These are phyloP conservation scores for Hystrix cristata DNA, from an alignment of 2,113 vertebrate genomes.

Conservation along the genomic window DNA sequence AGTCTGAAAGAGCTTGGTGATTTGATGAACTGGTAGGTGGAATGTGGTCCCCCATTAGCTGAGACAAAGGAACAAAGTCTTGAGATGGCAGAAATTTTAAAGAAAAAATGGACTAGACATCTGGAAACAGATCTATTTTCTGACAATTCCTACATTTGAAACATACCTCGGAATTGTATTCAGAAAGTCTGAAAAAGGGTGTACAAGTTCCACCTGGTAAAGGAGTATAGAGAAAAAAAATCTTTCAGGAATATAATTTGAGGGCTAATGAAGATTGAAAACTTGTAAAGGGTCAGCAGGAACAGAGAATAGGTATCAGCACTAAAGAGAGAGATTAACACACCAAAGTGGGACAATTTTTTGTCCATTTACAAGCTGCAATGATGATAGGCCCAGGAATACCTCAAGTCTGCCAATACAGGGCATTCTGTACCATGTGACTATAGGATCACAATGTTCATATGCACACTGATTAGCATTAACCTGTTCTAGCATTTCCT, in stretches of 20 bases:
- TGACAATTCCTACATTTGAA: constrained; percentile 19
- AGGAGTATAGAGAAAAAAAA: neutral
- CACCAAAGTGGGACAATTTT: neutral
- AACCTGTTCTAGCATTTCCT: neutral
- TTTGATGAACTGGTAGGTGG: neutral
- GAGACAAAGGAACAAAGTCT: neutral
- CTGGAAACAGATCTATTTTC: constrained; percentile 33
- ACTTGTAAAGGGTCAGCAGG: neutral
- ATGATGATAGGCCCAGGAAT: neutral
- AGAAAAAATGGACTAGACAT: neutral
- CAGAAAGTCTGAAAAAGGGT: neutral
- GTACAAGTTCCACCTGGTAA: neutral
- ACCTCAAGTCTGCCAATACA: neutral
- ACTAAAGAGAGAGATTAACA: neutral
- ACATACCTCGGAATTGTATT: neutral
- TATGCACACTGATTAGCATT: neutral
- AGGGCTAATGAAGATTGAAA: neutral
- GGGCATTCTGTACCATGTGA: neutral
- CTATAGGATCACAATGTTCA: neutral
- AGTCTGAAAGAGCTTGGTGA: neutral
- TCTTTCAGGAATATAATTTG: neutral
- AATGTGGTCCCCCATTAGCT: neutral
- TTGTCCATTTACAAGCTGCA: constrained; percentile 21
- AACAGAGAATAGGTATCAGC: neutral
- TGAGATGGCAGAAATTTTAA: neutral